Evolutionary conservation across 2,113 vertebrate species (phyloP).

Genomic region (Cariama cristata): DNA sequence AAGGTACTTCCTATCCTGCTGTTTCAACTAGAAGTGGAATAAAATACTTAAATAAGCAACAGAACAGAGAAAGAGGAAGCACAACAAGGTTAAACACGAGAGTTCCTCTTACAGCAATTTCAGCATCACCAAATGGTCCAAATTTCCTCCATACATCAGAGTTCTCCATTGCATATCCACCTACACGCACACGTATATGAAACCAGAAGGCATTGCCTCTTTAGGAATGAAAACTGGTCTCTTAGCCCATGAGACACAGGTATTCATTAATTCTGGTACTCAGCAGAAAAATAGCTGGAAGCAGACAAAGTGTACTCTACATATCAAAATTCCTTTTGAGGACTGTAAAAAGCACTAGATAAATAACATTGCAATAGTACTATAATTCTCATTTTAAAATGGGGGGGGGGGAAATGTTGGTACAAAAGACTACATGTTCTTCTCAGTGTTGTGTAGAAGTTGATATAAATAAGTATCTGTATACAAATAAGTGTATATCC

Average conservation of each 20-base stretch:
- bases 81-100: background rate
- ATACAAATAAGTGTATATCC: background rate
- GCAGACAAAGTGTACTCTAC: background rate
- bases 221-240: background rate
- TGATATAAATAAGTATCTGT: background rate
- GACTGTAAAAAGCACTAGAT: background rate
- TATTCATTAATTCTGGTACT: background rate
- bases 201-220: background rate
- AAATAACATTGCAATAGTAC: background rate
- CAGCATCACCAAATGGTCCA: background rate
- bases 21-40: conserved; percentile 14
- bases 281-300: background rate
- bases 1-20: conserved; percentile 15
- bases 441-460: background rate
- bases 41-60: conserved; percentile 45
- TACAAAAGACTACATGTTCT: background rate
- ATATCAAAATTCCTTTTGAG: background rate
- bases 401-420: fast-evolving
- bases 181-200: background rate
- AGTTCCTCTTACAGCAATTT: background rate
- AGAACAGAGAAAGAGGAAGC: background rate
- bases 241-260: background rate
- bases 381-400: background rate
- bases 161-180: background rate
- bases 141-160: background rate